Percentiles rank a stretch among this genome's conserved stretches.
Conservation (phyloP, 1,140 invertebrate genomes). For the Euura saliciscinereae region DNA sequence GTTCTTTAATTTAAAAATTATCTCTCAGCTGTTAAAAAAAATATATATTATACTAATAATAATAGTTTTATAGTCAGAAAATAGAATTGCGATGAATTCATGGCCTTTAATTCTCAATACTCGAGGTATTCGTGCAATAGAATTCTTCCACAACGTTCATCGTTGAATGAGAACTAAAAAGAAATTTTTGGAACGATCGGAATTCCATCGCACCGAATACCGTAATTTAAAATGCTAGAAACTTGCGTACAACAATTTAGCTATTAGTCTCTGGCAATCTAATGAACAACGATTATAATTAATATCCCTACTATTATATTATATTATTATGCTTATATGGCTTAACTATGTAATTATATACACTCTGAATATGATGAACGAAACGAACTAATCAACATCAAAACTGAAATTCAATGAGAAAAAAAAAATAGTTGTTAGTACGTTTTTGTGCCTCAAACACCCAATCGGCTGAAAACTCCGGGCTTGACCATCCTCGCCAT, state of each 20-base stretch:
- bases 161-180: too few species aligned
- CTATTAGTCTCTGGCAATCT: background rate
- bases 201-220: too few species aligned
- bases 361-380: background rate
- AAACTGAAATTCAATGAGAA: background rate
- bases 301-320: background rate
- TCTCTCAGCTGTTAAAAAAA: too few species aligned
- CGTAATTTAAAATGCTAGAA: background rate
- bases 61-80: too few species aligned
- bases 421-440: background rate
- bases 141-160: too few species aligned
- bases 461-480: slow-evolving; percentile 55
- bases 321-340: slow-evolving; percentile 1
- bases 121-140: too few species aligned
- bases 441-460: slow-evolving; percentile 37
- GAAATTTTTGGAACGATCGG: too few species aligned
- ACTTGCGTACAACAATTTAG: background rate
- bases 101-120: too few species aligned
- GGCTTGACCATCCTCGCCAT: slow-evolving; percentile 46
- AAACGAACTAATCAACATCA: background rate
- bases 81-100: too few species aligned
- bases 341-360: background rate
- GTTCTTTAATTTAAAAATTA: too few species aligned
- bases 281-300: background rate
- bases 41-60: too few species aligned